phyloP scores from a whole-genome alignment of 2,113 vertebrate species.

The Calypte anna region DNA sequence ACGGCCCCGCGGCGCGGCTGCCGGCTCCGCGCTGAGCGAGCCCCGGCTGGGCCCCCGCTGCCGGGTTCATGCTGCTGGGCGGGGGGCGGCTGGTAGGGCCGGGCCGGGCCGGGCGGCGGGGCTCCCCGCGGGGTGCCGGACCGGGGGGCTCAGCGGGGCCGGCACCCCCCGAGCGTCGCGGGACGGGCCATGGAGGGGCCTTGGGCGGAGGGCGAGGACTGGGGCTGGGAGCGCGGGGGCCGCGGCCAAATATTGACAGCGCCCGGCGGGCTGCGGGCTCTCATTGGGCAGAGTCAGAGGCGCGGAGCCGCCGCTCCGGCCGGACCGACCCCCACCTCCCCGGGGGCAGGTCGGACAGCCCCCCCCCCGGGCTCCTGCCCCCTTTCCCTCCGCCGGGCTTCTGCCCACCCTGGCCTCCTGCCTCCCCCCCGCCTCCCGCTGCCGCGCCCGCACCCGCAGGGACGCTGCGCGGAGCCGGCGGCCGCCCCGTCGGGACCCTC shows the following conservation, averaged over 20 bases:
- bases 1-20: neutral
- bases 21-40: constrained; percentile 26
- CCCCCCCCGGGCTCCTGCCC: neutral
- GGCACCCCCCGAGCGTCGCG: neutral
- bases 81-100: neutral
- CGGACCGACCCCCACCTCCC: neutral
- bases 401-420: neutral
- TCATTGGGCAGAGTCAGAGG: constrained; percentile 77
- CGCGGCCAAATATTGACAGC: constrained; percentile 67
- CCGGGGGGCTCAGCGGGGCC: neutral
- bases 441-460: neutral
- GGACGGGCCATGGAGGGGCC: neutral
- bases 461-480: neutral
- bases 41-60: constrained; percentile 18
- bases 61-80: neutral
- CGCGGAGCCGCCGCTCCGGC: constrained; percentile 47
- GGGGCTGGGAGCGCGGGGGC: constrained; percentile 50
- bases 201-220: constrained; percentile 23
- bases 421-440: neutral
- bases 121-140: neutral
- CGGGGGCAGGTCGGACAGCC: neutral
- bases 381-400: neutral
- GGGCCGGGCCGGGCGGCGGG: constrained; percentile 3
- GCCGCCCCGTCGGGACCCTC: neutral
- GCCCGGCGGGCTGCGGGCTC: constrained; percentile 60